These are phyloP conservation scores for Scolopax rusticola DNA, from an alignment of 2,797 vertebrate species.

Conservation along the genomic window DNA sequence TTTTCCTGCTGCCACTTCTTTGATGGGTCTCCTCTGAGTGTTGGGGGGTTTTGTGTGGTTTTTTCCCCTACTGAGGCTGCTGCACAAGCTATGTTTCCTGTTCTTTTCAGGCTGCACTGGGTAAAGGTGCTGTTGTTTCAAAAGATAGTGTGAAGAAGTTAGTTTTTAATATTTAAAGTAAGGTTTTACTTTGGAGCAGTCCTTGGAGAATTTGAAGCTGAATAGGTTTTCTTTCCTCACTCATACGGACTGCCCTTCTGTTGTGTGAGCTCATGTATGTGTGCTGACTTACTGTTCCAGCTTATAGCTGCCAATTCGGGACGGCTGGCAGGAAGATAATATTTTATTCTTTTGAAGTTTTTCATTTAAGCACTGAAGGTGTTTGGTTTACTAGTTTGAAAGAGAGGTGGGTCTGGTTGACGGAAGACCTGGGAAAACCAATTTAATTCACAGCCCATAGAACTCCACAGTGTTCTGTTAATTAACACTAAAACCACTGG, in stretches of 20 bases:
- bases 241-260: neutral
- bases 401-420: neutral
- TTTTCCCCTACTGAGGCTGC: neutral
- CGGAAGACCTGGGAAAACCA: neutral
- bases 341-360: neutral
- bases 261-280: neutral
- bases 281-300: neutral
- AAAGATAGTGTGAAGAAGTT: neutral
- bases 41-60: neutral
- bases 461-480: neutral
- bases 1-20: neutral
- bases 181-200: neutral
- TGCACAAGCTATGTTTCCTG: neutral
- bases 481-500: neutral
- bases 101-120: neutral
- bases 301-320: neutral
- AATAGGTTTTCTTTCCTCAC: neutral
- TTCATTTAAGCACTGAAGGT: neutral
- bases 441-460: neutral
- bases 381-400: neutral
- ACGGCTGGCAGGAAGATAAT: neutral
- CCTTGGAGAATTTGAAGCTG: neutral
- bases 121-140: neutral
- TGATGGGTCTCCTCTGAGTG: neutral
- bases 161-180: neutral